Evolutionary conservation across 92 coral and sea anemone species (phyloP), one percentile per base, ranked within the genome.

Genomic region (Ricordea florida): DNA sequence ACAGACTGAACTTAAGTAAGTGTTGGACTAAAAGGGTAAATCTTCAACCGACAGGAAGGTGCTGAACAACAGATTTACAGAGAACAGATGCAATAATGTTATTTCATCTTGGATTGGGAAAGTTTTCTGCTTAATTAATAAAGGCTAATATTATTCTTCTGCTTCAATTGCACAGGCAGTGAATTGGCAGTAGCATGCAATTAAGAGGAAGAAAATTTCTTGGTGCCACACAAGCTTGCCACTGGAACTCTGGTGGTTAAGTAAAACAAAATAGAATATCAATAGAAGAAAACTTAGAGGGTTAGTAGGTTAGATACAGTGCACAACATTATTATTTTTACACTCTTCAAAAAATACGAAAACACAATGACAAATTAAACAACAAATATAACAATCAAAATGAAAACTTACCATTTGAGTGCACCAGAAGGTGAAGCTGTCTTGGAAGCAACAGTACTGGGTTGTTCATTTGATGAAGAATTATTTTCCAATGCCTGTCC

Each of bases 241-340:
- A n/a, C 66, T 53, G 77, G 77, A 37, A 53, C 77, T 70, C 64
- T 55, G 56, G 65, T 53, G 21, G 13, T 70, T 55, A 44, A 43
- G 65, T 40, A 70, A 37, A 29, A 41, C 49, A 56, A 70, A 70
- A 70, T 25, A 25, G 63, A 37, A 38, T 37, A 28, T 70, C 77
- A 70, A 70, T 53, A 55, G 77, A n/a, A 55, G 65, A 70, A 65
- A 37, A 70, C 28, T 34, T 70, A 13, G 28, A 66, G 37, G 64
- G 43, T 69, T 17, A 55, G 65, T 55, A 10, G 13, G 24, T 28
- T 38, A 55, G 25, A 9, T 10, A 37, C 38, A 52, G 20, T 5
- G 34, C 25, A 66, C 32, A 18, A 35, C 6, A 0, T 4, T 21
- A 40, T 26, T 25, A 28, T 46, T 6, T 22, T 45, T 31, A 20